Percentiles rank a stretch among this genome's conserved stretches.
phyloP scores from a whole-genome alignment of 2,888 invertebrate species.

The Zonitis immaculata region DNA sequence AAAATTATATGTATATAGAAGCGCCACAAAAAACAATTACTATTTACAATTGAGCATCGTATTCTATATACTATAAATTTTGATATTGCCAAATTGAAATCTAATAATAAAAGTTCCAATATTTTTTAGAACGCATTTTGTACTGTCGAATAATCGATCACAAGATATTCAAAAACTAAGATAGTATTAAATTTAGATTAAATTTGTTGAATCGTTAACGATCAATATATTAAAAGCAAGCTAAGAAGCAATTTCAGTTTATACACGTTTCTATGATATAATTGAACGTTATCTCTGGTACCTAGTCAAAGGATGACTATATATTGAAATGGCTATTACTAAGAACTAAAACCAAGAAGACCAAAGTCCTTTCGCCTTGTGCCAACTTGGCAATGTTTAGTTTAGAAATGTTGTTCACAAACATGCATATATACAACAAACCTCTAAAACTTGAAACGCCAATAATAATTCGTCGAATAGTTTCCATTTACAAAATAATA shows the following conservation, averaged over 20 bases:
- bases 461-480: conserved; percentile 47
- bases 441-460: conserved; percentile 40
- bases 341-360: background rate
- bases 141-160: too few relatives aligned
- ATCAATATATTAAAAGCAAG: background rate
- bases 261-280: conserved; percentile 2
- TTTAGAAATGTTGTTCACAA: conserved; percentile 38
- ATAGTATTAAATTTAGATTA: too few relatives aligned
- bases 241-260: background rate
- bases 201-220: background rate
- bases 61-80: too few relatives aligned
- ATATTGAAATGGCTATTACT: background rate
- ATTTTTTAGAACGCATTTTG: too few relatives aligned
- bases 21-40: too few relatives aligned
- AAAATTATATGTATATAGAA: too few relatives aligned
- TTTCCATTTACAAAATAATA: conserved; percentile 44
- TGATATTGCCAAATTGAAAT: too few relatives aligned
- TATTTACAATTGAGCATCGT: too few relatives aligned
- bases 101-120: too few relatives aligned
- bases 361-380: background rate
- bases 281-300: conserved; percentile 7
- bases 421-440: too few relatives aligned
- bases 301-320: conserved; percentile 4
- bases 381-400: conserved; percentile 40
- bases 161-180: background rate